Conservation (phyloP, 2,113 vertebrate species). For the Corythornis vintsioides region DNA sequence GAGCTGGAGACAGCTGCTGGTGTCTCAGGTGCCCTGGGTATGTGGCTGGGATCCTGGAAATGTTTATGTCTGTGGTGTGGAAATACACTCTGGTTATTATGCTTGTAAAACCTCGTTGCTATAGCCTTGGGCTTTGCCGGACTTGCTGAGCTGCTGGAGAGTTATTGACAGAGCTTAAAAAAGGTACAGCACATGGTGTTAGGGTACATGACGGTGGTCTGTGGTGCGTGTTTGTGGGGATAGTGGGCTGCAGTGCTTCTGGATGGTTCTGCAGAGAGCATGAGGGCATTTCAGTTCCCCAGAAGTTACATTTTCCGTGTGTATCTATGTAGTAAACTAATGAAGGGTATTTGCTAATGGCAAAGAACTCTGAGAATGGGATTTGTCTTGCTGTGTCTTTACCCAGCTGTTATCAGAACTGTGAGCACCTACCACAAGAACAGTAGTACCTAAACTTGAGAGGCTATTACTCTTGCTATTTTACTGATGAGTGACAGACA, state of each 20-base stretch:
- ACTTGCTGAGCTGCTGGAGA: slow-evolving; percentile 44
- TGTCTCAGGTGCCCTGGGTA: slow-evolving; percentile 38
- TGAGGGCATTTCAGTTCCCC: neutral
- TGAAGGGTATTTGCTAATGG: neutral
- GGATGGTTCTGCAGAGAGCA: neutral
- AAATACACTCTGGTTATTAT: slow-evolving; percentile 57
- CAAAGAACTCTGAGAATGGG: neutral
- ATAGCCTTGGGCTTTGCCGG: slow-evolving; percentile 43
- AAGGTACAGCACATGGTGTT: neutral
- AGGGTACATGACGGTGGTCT: neutral
- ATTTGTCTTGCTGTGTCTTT: neutral
- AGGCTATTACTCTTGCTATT: neutral
- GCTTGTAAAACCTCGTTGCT: neutral
- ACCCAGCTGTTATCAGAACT: neutral
- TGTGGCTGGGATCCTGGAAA: slow-evolving; percentile 44
- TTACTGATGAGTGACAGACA: neutral
- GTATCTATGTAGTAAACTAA: neutral
- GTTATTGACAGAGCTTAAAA: slow-evolving; percentile 37
- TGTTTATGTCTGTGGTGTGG: slow-evolving; percentile 26
- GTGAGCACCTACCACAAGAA: neutral
- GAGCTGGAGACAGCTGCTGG: slow-evolving; percentile 40
- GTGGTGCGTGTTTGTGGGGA: neutral
- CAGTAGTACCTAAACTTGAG: fast-evolving
- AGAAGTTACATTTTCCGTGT: neutral
- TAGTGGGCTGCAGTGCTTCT: neutral